phyloP scores from a whole-genome alignment of 2,113 vertebrate species.

The Mugil cephalus region DNA sequence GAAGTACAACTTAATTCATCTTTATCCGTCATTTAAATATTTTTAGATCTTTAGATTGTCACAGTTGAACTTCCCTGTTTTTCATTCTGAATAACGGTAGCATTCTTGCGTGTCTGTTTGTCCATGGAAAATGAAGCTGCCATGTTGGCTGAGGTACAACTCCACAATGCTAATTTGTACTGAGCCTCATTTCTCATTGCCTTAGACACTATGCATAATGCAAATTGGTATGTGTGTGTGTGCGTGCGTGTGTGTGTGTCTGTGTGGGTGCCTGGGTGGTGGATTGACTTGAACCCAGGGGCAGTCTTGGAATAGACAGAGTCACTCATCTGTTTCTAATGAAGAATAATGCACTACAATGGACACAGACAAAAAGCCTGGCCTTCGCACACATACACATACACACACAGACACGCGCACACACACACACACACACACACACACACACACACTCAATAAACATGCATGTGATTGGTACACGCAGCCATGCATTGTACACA shows the following conservation, averaged over 20 bases:
- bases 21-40: no score
- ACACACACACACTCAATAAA: conserved; percentile 4
- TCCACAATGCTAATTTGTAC: conserved; percentile 51
- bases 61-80: no score
- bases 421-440: conserved; percentile 9
- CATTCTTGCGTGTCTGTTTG: conserved; percentile 6
- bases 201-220: conserved; percentile 37
- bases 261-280: conserved; percentile 46
- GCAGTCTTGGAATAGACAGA: conserved; percentile 75
- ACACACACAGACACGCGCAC: conserved; percentile 13
- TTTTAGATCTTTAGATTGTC: no score
- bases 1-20: no score
- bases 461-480: conserved; percentile 8
- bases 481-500: conserved; percentile 24
- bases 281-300: conserved; percentile 75
- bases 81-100: not conserved
- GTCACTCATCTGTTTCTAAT: conserved; percentile 81
- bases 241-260: conserved; percentile 17
- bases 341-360: conserved; percentile 77
- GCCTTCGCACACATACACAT: not conserved
- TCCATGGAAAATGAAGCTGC: conserved; percentile 12
- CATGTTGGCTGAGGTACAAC: conserved; percentile 39
- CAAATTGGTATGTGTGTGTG: conserved; percentile 15
- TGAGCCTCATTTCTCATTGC: conserved; percentile 45
- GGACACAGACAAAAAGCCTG: conserved; percentile 65